phyloP scores from a whole-genome alignment of 2,797 vertebrate genomes.

The Tenualosa thibaudeaui region DNA sequence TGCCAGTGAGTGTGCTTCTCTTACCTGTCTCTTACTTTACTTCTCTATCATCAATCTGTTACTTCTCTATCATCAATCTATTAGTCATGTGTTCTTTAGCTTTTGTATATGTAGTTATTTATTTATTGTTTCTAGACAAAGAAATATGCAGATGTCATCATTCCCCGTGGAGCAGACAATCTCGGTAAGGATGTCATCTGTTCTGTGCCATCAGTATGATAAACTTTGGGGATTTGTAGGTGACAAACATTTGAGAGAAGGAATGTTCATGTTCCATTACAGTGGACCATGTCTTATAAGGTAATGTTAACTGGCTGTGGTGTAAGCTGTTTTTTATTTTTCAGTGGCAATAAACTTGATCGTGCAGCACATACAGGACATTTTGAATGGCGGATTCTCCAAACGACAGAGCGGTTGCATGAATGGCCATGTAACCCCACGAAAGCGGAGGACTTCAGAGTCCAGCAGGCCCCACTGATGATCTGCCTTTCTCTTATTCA shows the following conservation, averaged over 20 bases:
- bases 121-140: conserved; percentile 83
- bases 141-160: conserved; percentile 98
- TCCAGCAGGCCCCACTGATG: conserved; percentile 96
- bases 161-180: conserved; percentile 94
- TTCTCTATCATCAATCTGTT: not conserved
- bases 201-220: not conserved
- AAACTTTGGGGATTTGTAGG: not conserved
- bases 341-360: conserved; percentile 95
- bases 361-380: conserved; percentile 98
- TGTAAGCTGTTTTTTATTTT: not conserved
- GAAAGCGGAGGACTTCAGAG: conserved; percentile 85
- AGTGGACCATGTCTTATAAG: not conserved
- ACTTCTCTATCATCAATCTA: not conserved
- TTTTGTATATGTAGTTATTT: not conserved
- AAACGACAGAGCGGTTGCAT: conserved; percentile 88
- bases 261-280: not conserved
- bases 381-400: conserved; percentile 88
- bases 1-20: conserved; percentile 83
- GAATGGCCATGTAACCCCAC: conserved; percentile 81
- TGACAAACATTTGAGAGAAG: not conserved
- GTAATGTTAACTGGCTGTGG: not conserved
- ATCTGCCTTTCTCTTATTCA: conserved; percentile 60
- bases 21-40: not conserved
- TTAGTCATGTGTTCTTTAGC: not conserved
- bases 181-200: conserved; percentile 77